Percentiles rank a stretch among this genome's conserved stretches.
phyloP scores from a whole-genome alignment of 35 echinoderm and acorn worm species.

The Heliocidaris tuberculata region DNA sequence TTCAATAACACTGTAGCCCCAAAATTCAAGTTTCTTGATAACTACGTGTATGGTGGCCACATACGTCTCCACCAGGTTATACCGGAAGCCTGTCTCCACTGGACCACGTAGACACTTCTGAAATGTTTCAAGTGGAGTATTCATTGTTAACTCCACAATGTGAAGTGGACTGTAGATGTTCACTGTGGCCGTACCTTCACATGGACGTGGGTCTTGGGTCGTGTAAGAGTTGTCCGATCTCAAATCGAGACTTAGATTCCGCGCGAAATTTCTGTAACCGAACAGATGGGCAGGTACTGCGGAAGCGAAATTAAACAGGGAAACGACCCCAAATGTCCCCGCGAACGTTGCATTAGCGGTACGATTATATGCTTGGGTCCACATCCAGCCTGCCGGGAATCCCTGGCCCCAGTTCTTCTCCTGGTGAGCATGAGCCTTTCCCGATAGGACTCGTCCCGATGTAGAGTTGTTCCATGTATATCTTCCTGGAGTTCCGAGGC shows the following conservation, averaged over 20 bases:
- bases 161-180: conserved; percentile 47
- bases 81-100: conserved; percentile 61
- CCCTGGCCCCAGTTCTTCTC: conserved; percentile 93
- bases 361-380: conserved; percentile 74
- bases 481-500: conserved; percentile 68
- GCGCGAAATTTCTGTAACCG: conserved; percentile 74
- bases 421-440: conserved; percentile 67
- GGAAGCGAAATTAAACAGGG: neutral
- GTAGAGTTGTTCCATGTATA: conserved; percentile 73
- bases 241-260: conserved; percentile 63
- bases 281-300: conserved; percentile 65
- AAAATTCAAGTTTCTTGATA: conserved; percentile 35
- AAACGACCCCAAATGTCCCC: conserved; percentile 65
- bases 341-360: conserved; percentile 57
- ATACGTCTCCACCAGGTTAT: conserved; percentile 67
- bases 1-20: conserved; percentile 52
- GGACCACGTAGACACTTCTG: conserved; percentile 78
- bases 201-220: conserved; percentile 43
- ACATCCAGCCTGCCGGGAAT: conserved; percentile 87
- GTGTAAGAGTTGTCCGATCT: conserved; percentile 59
- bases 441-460: conserved; percentile 35
- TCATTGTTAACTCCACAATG: conserved; percentile 48
- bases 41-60: conserved; percentile 47
- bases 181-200: conserved; percentile 54
- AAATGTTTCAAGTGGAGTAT: conserved; percentile 46